Conservation (phyloP, 2,888 invertebrate genomes). For the Yponomeuta plumbellus region DNA sequence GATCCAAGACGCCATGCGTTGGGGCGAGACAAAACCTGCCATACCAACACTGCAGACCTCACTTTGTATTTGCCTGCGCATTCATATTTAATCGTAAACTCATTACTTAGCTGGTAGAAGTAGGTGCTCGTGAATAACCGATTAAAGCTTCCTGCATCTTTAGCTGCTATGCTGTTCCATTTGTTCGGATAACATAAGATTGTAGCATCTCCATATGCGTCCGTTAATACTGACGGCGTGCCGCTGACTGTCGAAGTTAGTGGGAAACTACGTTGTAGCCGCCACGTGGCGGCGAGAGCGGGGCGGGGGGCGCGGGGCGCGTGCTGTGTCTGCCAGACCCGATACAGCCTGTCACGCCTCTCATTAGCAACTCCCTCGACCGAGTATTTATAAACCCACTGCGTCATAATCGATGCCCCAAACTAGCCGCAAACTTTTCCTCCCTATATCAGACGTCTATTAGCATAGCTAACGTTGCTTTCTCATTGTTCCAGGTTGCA, state of each 20-base stretch:
- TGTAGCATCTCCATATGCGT: neutral
- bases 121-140: neutral
- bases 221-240: neutral
- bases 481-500: slow-evolving; percentile 90
- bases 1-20: slow-evolving; percentile 26
- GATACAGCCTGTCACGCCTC: neutral
- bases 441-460: neutral
- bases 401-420: neutral
- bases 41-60: slow-evolving; percentile 7
- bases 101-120: slow-evolving; percentile 1
- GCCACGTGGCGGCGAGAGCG: neutral
- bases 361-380: neutral
- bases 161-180: neutral
- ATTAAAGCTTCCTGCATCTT: slow-evolving; percentile 2
- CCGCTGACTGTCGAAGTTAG: neutral
- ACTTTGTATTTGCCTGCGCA: slow-evolving; percentile 8
- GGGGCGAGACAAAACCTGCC: slow-evolving; percentile 26
- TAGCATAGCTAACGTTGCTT: neutral
- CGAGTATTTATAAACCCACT: slow-evolving; percentile 4
- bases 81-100: slow-evolving; percentile 2
- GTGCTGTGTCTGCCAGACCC: too few relatives aligned
- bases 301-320: too few relatives aligned
- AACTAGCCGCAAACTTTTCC: neutral
- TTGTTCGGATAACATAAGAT: neutral
- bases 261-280: neutral